Evolutionary conservation across 2,797 vertebrate species (phyloP).

Genomic region (Enteromius thamalakanensis): DNA sequence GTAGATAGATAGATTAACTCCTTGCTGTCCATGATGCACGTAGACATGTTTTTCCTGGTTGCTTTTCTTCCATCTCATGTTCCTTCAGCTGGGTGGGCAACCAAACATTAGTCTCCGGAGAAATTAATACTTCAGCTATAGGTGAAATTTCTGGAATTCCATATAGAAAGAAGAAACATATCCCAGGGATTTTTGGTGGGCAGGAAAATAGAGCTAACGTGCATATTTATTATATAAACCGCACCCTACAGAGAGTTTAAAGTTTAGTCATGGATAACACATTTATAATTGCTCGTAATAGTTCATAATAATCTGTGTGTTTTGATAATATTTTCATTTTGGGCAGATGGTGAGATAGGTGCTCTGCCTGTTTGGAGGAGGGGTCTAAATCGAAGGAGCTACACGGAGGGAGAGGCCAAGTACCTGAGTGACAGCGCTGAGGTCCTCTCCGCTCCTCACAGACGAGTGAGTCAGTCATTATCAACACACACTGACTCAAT

Average conservation of each 20-base stretch:
- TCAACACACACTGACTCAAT: slow-evolving; percentile 45
- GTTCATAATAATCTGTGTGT: no score
- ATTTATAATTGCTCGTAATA: slow-evolving; percentile 54
- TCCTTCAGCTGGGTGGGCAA: slow-evolving; percentile 52
- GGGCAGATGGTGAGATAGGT: slow-evolving; percentile 65
- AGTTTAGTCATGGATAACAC: slow-evolving; percentile 50
- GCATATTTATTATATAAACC: slow-evolving; percentile 1
- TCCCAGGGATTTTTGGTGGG: slow-evolving; percentile 53
- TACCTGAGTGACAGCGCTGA: slow-evolving; percentile 69
- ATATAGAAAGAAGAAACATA: slow-evolving; percentile 50
- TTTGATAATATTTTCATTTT: slow-evolving; percentile 10
- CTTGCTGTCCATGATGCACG: slow-evolving; percentile 31
- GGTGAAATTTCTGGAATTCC: slow-evolving; percentile 66
- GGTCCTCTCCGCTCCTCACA: slow-evolving; percentile 65
- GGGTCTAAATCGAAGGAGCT: slow-evolving; percentile 75
- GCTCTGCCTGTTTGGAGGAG: slow-evolving; percentile 68
- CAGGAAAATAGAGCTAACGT: slow-evolving; percentile 58
- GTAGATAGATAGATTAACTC: neutral
- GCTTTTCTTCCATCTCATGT: slow-evolving; percentile 58
- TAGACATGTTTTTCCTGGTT: slow-evolving; percentile 49
- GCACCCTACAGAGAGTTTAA: slow-evolving; percentile 32
- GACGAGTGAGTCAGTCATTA: slow-evolving; percentile 67
- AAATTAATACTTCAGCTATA: slow-evolving; percentile 58
- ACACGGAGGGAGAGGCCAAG: slow-evolving; percentile 75
- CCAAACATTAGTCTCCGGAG: slow-evolving; percentile 44